Conservation (phyloP, 2,797 vertebrate species). For the Gobionotothen gibberifrons region DNA sequence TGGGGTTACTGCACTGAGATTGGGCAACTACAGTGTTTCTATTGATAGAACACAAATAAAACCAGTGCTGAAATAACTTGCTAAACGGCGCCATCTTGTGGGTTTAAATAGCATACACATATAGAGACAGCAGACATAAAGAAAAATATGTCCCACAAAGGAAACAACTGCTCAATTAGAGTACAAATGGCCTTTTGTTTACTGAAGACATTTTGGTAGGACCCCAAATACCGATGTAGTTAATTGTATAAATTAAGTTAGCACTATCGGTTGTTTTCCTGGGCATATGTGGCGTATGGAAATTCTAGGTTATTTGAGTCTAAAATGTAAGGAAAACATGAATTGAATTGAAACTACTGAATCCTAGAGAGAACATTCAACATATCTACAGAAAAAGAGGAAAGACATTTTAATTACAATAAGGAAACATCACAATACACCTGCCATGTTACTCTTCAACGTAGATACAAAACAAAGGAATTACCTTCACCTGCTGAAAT, state of each 20-base stretch:
- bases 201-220: neutral
- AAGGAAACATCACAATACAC: neutral
- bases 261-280: neutral
- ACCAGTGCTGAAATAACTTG: neutral
- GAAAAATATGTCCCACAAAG: neutral
- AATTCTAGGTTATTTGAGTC: neutral
- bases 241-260: accelerated
- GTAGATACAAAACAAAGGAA: neutral
- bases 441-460: neutral
- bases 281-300: neutral
- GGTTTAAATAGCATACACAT: neutral
- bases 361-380: neutral
- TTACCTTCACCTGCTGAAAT: slow-evolving; percentile 1
- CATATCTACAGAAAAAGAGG: neutral
- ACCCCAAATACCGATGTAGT: neutral
- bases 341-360: neutral
- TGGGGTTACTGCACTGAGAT: neutral
- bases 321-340: neutral
- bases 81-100: slow-evolving; percentile 66
- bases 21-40: neutral
- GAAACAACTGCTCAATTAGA: neutral
- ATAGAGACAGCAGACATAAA: neutral
- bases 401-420: neutral
- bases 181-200: neutral
- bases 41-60: neutral